A percentile compares a stretch with the other conserved stretches of the same genome.
Conservation (phyloP, 1,140 invertebrate genomes). For the Cydia pomonella region DNA sequence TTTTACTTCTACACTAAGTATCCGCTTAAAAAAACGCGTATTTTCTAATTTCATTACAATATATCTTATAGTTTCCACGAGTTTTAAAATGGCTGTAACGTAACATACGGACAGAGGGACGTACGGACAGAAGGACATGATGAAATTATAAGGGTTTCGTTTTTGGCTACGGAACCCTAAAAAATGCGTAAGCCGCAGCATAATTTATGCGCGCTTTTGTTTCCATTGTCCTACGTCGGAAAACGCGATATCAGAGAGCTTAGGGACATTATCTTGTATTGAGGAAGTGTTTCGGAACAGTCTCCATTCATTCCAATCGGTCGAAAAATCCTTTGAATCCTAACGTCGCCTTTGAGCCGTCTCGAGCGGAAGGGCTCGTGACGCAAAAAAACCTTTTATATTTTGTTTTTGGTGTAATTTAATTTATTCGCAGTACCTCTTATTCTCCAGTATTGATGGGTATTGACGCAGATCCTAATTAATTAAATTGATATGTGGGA, state of each 20-base stretch:
- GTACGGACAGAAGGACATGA: too few species aligned
- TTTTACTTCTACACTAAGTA: too few species aligned
- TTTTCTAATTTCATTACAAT: too few species aligned
- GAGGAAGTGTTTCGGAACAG: conserved; percentile 2
- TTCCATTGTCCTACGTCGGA: background rate
- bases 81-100: too few species aligned
- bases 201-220: background rate
- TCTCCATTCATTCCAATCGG: conserved; percentile 1
- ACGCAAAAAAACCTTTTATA: background rate
- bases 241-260: background rate
- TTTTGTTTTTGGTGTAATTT: conserved; percentile 16
- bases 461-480: background rate
- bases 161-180: too few species aligned
- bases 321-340: conserved; percentile 20
- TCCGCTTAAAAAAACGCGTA: too few species aligned
- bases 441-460: background rate
- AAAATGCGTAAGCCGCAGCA: too few species aligned
- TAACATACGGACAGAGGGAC: too few species aligned
- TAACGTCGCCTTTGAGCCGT: conserved; percentile 4
- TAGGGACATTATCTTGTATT: background rate
- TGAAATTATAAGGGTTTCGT: too few species aligned
- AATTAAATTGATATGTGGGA: background rate
- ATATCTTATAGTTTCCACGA: too few species aligned
- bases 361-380: conserved; percentile 4
- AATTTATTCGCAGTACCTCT: background rate